Base-by-base conservation (phyloP, 2,113 vertebrate genomes). In the Etia nguti region DNA sequence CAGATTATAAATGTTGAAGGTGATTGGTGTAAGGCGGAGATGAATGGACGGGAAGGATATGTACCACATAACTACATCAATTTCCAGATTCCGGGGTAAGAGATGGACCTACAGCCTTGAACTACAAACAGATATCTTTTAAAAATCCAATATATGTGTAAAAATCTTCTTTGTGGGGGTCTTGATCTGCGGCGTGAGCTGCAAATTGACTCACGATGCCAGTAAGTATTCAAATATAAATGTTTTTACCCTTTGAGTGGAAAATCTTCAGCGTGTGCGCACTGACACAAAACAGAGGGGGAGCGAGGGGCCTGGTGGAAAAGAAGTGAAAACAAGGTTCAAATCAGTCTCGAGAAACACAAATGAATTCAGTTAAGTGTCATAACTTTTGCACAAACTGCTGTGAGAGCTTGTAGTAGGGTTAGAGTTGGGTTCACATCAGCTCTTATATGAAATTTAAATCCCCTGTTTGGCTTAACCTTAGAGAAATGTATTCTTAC, bases 1-100 rank as follows among this genome's bases (percentile, higher is more conserved):
- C 6, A 99, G 99, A 96, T 99, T 85, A 92, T 99, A 86, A 97
- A 96, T 70, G 94, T 94, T 24, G 95, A 99, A 38, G 97, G 98
- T 10, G 97, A 98, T 1, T 99, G 99, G 99, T 97, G 96, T 80
- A 99, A 97, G 85, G 98, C 98, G 0, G 99, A 99, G 94, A 94
- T 99, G 50, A 94, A 97, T 4, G 97, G 97, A 83, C 95, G 96
- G 11, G 97, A 99, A 91, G 99, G 99, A 57, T 98, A 95, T 0
- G 95, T 99, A 50, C 99, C 99, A 1, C 97, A 97, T 91, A 99
- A 98, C 95, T 99, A 99, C 92, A 96, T 99, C 31, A 97, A 98
- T 10, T 94, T 97, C 57, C 95, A 96, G 0, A 70, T 86, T 50
- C 98, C 97, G 4, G 96, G 93, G 99, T 99, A 91, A 97, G 88